Base-by-base conservation (phyloP, 30 jellyfish, hydroid and myxozoan genomes). In the Clytia hemisphaerica region DNA sequence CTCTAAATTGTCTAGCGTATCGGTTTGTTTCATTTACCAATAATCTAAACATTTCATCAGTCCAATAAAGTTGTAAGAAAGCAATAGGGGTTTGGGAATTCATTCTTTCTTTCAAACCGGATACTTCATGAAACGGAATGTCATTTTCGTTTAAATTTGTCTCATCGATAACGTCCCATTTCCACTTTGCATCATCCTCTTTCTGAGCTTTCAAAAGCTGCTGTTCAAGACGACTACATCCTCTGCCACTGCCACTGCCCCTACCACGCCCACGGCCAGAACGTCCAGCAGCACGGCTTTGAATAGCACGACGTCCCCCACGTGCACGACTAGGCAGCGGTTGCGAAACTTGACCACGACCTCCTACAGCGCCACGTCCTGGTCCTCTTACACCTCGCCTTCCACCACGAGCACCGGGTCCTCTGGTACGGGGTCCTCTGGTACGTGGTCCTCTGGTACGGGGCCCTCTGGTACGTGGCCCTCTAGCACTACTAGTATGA, bases 271-370 rank as follows among this genome's bases (percentile, higher is more conserved):
- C 53, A 40, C 53, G 53, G 16, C 53, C 53, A 40, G 14, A 10
- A 40, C 53, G 53, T 10, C 53, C 53, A 40, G 14, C 10, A 40
- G 53, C 53, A 10, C 16, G 10, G 16, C 53, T 40, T 7, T 16
- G 14, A 7, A 10, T 10, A 40, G 53, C 14, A n/a, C 53, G 53
- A 40, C 53, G 53, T 40, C 53, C 53, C 53, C 53, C 53, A 10
- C 53, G 53, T 7, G 14, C 16, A 7, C 16, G 14, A 40, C 53
- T 40, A 7, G 10, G 14, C 10, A 7, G 10, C 10, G 14, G 53
- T 40, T 40, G 53, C 53, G 53, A 40, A n/a, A n/a, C n/a, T 40
- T 40, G 53, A n/a, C 53, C 53, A 40, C 53, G 53, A 40, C 53
- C 53, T 40, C 10, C 10, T 10, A n/a, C 53, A 7, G 53, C 16